A percentile compares a stretch with the other conserved stretches of the same genome.
phyloP scores from a whole-genome alignment of 2,113 vertebrate genomes.

The Phylloscopus trochiloides region DNA sequence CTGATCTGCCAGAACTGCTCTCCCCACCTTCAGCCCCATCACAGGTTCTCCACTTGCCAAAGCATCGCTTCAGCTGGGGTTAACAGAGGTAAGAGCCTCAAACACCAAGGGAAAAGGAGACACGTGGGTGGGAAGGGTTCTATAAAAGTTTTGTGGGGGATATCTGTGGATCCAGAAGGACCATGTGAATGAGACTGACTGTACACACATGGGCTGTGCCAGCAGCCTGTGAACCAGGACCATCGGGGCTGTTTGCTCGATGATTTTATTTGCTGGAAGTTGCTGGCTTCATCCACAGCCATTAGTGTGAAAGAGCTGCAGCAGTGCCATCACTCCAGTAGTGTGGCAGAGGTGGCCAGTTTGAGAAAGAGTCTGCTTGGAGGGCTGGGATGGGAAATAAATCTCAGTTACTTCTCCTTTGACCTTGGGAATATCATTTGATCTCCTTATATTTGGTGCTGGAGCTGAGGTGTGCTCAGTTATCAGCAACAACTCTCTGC shows the following conservation, averaged over 20 bases:
- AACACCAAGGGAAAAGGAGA: background rate
- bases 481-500: background rate
- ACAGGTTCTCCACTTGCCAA: background rate
- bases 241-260: rapidly evolving
- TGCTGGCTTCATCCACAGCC: background rate
- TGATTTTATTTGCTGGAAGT: background rate
- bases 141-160: background rate
- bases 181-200: background rate
- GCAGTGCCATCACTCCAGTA: background rate
- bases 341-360: background rate
- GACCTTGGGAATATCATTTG: background rate
- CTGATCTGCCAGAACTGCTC: background rate
- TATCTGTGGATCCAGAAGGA: background rate
- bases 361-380: background rate
- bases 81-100: conserved; percentile 29
- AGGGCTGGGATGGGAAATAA: background rate
- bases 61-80: background rate
- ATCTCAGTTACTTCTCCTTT: background rate
- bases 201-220: background rate
- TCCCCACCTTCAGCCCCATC: background rate
- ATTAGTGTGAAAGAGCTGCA: background rate
- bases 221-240: background rate
- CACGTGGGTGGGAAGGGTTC: background rate
- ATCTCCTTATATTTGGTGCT: background rate
- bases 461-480: background rate